Base-by-base conservation (phyloP, 2,888 invertebrate species). In the Leptura quadrifasciata region DNA sequence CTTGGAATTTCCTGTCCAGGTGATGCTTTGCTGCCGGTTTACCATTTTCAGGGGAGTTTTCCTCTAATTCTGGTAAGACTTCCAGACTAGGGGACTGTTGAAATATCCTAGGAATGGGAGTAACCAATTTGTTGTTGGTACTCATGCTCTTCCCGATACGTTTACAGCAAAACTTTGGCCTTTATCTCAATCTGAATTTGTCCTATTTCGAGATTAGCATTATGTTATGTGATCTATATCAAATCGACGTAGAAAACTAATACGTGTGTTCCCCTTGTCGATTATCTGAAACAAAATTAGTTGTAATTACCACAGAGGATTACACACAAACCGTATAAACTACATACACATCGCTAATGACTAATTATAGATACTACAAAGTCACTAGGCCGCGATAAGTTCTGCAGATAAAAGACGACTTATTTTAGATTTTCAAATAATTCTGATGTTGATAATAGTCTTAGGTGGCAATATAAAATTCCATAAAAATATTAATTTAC, bases 11-110 rank as follows among this genome's bases (percentile, higher is more conserved):
- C 21, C 78, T 72, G 31, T 77, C 64, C 15, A 74, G 60, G 2
- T 64, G 52, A 31, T 9, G 31, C n/a, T n/a, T 31, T n/a, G 39
- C 12, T 6, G 24, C 8, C 15, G 9, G 20, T 6, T 12, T 21
- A 15, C 64, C 64, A 39, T 72, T 72, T 12, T 20, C 35, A 1
- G 31, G 31, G 8, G 47, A 0, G 95, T 96, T 55, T 57, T 64
- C 72, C 6, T 65, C 72, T n/a, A 71, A 10, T 12, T 60, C 71
- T 1, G 71, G 71, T 15, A 71, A 21, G 1, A 21, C 65, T 24
- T 65, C 65, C 24, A 65, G 17, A 15, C 65, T 64, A 2, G 63
- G 58, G 15, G 39, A 39, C n/a, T 18, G 15, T 8, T 68, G 68
- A 1, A 55, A 55, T 18, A 31, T 17, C 10, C 31, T 5, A 5